Percentiles rank a stretch among this genome's conserved stretches.
Evolutionary conservation across 2,113 vertebrate species (phyloP).

Genomic region (Hemiprocne comata): DNA sequence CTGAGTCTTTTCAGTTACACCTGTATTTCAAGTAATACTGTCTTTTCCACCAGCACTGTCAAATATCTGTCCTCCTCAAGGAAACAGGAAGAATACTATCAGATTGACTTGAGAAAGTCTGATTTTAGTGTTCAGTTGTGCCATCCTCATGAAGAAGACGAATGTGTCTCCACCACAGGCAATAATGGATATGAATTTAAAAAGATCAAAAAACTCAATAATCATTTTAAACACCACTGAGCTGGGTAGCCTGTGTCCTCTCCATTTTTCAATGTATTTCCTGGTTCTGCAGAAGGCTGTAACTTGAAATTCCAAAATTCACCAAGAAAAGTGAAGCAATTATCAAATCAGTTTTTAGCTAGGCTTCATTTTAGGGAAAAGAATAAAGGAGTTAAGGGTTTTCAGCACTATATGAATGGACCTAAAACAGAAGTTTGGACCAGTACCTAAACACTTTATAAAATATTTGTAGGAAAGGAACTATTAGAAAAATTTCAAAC

Average conservation of each 20-base stretch:
- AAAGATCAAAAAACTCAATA: neutral
- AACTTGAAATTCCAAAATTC: neutral
- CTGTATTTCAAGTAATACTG: neutral
- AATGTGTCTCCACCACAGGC: neutral
- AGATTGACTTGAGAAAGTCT: neutral
- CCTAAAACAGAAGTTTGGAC: neutral
- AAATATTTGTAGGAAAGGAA: neutral
- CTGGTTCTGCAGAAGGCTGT: neutral
- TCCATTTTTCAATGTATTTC: neutral
- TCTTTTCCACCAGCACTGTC: neutral
- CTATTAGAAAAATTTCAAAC: neutral
- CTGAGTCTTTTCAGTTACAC: neutral
- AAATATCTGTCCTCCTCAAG: neutral
- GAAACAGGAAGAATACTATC: neutral
- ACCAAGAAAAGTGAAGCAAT: neutral
- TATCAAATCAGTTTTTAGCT: neutral
- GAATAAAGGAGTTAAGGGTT: neutral
- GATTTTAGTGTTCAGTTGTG: neutral
- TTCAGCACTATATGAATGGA: neutral
- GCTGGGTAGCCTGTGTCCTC: neutral
- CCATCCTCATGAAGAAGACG: neutral
- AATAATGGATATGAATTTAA: neutral
- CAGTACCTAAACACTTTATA: neutral
- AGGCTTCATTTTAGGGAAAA: neutral
- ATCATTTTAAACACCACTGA: neutral